Percentiles rank a stretch among this genome's conserved stretches.
Conservation (phyloP, 1,140 invertebrate species). For the Aradophagus sp. region DNA sequence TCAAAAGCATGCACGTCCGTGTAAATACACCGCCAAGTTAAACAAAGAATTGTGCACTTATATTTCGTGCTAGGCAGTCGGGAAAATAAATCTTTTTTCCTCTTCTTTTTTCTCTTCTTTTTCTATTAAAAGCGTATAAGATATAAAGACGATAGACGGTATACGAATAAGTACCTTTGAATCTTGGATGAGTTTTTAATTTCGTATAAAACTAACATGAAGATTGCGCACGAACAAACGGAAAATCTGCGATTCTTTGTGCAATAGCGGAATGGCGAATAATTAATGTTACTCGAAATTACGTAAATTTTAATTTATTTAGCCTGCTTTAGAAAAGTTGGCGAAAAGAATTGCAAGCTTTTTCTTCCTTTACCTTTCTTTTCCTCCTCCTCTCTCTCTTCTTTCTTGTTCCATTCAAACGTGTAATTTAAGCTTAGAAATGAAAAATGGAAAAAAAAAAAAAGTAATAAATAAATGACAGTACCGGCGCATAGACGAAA, state of each 20-base stretch:
- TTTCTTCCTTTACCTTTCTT: too few relatives aligned
- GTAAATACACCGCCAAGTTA: constrained; percentile 22
- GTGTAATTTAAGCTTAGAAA: constrained; percentile 38
- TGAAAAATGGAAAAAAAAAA: too few relatives aligned
- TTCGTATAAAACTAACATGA: constrained; percentile 42
- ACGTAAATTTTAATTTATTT: constrained; percentile 44
- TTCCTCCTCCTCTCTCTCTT: too few relatives aligned
- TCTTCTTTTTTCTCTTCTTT: too few relatives aligned
- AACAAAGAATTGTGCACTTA: constrained; percentile 29
- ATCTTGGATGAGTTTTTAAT: constrained; percentile 38
- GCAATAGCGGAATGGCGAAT: constrained; percentile 23
- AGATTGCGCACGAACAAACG: constrained; percentile 21
- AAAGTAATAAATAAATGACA: constrained; percentile 7
- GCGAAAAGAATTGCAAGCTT: constrained; percentile 29
- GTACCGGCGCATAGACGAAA: too few relatives aligned
- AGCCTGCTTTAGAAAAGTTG: constrained; percentile 24
- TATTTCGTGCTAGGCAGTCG: constrained; percentile 24
- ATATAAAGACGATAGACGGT: constrained; percentile 14
- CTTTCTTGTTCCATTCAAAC: constrained; percentile 37
- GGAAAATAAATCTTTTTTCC: constrained; percentile 36
- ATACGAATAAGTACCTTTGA: constrained; percentile 28
- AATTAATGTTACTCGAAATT: constrained; percentile 42
- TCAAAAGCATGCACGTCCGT: neutral
- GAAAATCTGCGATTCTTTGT: constrained; percentile 26
- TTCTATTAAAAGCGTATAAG: constrained; percentile 24